phyloP scores from a whole-genome alignment of 37 sponge, comb jelly and placozoan species.

The Beroe ovata region DNA sequence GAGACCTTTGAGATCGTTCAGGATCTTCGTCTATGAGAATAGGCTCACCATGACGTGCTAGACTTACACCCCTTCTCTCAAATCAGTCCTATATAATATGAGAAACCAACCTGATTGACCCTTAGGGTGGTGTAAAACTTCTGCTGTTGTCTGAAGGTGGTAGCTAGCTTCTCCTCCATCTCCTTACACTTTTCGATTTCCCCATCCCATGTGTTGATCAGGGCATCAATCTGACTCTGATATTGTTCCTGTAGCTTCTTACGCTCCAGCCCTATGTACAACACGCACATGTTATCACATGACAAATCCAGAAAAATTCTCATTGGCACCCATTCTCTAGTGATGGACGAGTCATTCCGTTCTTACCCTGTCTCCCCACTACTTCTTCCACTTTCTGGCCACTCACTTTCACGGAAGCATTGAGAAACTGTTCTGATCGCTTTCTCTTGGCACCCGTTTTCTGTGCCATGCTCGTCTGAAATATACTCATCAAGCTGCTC shows the following conservation, averaged over 20 bases:
- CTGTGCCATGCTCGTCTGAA: conserved; percentile 30
- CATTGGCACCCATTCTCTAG: too few species aligned
- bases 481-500: conserved; percentile 14
- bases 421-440: conserved; percentile 35
- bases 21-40: conserved; percentile 29
- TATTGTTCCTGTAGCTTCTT: conserved; percentile 55
- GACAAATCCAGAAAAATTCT: too few species aligned
- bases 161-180: conserved; percentile 50
- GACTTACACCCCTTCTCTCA: too few species aligned
- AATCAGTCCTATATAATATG: too few species aligned
- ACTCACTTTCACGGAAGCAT: conserved; percentile 54
- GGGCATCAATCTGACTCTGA: neutral
- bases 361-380: neutral
- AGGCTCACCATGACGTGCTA: too few species aligned
- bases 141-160: conserved; percentile 37
- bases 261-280: conserved; percentile 11
- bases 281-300: too few species aligned
- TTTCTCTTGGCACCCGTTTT: neutral
- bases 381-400: conserved; percentile 39
- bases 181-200: conserved; percentile 47
- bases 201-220: conserved; percentile 53
- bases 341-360: too few species aligned
- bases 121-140: conserved; percentile 42
- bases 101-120: conserved; percentile 54
- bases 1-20: conserved; percentile 14